Evolutionary conservation across 2,797 vertebrate species (phyloP), one percentile per base, ranked within the genome.

Genomic region (Percopsis omiscomaycus): DNA sequence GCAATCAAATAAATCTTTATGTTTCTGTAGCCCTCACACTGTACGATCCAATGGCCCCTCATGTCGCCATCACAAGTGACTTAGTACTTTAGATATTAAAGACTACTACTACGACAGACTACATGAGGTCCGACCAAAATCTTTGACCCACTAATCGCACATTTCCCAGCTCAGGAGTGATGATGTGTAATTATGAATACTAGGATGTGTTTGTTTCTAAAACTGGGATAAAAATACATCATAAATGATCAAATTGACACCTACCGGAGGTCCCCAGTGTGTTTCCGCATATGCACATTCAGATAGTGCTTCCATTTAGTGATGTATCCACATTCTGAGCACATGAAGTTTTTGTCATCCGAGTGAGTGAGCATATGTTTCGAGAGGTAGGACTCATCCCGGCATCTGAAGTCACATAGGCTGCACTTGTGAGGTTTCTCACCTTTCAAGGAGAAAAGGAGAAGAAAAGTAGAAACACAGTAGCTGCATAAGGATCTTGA

Each of bases 291-390:
- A 73, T 99, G 98, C 66, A 99, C 95, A 0, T 91, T 97, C 62
- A 99, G 89, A 71, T 97, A 98, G 77, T 99, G 97, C 68, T 98
- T 99, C 98, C 98, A 99, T 73, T 98, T 99, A 52, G 98, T 99
- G 87, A 98, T 91, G 12, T 99, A 99, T 51, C 98, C 98, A 0
- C 98, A 99, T 67, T 98, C 98, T 0, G 96, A 93, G 61, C 98
- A 99, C 97, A 99, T 98, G 74, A 96, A 96, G 84, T 98, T 96
- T 89, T 98, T 99, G 84, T 94, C 87, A 0, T 89, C 88, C 0
- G 95, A 94, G 81, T 99, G 98, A 0, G 95, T 98, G 83, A 98
- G 91, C 96, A 98, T 98, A 73, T 99, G 98, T 81, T 96, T 98
- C 2, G 96, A 95, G 50, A 99, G 93, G 88, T 99, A 99, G 50